Conservation (phyloP, 2,888 invertebrate genomes). For the Galerucella pusilla region DNA sequence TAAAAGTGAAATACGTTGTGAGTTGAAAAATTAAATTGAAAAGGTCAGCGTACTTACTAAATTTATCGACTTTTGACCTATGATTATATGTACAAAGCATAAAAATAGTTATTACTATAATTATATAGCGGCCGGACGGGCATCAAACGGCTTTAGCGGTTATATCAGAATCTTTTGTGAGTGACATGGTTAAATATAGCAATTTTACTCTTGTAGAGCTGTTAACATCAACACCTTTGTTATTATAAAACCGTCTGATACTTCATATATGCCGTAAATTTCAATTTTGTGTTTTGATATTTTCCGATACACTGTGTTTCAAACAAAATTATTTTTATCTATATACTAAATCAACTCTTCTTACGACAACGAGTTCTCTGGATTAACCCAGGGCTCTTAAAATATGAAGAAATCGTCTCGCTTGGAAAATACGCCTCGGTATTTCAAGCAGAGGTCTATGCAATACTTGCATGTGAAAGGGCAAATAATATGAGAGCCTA, state of each 20-base stretch:
- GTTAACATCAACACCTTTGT: constrained; percentile 48
- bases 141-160: constrained; percentile 34
- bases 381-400: no score
- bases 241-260: constrained; percentile 30
- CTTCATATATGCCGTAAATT: constrained; percentile 18
- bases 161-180: constrained; percentile 43
- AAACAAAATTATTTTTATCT: no score
- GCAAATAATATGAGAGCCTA: no score
- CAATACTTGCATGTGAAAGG: no score
- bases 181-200: constrained; percentile 49
- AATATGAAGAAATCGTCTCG: no score
- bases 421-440: no score
- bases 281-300: constrained; percentile 21
- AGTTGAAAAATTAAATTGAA: background rate
- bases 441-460: no score
- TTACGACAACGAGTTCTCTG: no score
- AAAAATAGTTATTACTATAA: constrained; percentile 53
- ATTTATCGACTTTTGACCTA: constrained; percentile 44
- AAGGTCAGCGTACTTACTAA: constrained; percentile 39
- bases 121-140: constrained; percentile 53
- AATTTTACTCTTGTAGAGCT: constrained; percentile 39
- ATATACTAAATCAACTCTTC: no score
- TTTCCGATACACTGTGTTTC: background rate
- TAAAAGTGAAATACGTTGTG: background rate
- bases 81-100: constrained; percentile 49